phyloP scores from a whole-genome alignment of 2,797 vertebrate species.

The Myotis vivesi region DNA sequence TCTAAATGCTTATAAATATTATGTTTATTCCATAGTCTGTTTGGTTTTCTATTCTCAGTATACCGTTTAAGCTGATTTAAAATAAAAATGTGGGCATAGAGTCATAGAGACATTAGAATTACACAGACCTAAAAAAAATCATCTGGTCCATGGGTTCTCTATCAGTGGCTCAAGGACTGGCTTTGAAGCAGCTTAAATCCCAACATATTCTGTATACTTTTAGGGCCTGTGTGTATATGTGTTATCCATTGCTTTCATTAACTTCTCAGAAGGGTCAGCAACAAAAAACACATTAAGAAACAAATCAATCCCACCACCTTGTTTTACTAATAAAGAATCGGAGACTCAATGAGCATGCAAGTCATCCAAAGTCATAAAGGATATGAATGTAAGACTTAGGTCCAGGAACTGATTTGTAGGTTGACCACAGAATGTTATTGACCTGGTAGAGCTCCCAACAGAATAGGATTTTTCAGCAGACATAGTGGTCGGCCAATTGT shows the following conservation, averaged over 20 bases:
- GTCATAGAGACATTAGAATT: neutral
- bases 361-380: neutral
- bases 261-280: neutral
- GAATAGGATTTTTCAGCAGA: neutral
- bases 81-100: neutral
- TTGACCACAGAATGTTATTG: neutral
- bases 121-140: neutral
- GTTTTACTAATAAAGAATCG: neutral
- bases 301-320: neutral
- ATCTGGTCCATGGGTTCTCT: neutral
- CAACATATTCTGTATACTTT: neutral
- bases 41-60: neutral
- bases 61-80: neutral
- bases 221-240: neutral
- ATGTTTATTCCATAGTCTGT: neutral
- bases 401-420: neutral
- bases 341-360: neutral
- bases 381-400: neutral
- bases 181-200: neutral
- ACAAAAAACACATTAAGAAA: neutral
- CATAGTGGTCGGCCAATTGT: neutral
- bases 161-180: neutral
- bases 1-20: neutral
- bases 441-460: neutral
- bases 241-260: neutral